phyloP scores from a whole-genome alignment of 2,888 invertebrate genomes.

The Catocala nupta region DNA sequence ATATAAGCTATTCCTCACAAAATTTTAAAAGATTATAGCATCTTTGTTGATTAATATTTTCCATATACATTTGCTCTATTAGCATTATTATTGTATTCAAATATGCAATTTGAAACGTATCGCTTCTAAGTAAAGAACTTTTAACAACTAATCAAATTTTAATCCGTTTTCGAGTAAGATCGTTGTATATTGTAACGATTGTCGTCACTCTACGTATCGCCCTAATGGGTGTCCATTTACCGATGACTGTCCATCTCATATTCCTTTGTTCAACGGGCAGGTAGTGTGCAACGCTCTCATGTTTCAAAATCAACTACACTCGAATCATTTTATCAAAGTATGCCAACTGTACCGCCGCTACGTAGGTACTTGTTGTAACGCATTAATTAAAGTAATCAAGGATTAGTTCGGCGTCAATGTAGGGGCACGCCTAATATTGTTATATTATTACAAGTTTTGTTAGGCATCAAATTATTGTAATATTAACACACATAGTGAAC shows the following conservation, averaged over 20 bases:
- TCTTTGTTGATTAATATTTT: too few species aligned
- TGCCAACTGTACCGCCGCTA: constrained; percentile 8
- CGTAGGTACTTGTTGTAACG: constrained; percentile 20
- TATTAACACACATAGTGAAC: not conserved
- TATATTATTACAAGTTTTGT: not conserved
- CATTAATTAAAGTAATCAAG: constrained; percentile 32
- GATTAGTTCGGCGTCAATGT: constrained; percentile 29
- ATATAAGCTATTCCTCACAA: too few species aligned
- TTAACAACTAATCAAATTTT: not conserved
- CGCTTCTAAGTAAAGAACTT: too few species aligned
- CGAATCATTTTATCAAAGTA: constrained; percentile 37
- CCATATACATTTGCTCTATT: too few species aligned
- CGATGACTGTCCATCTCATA: constrained; percentile 45
- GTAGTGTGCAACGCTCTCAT: constrained; percentile 35
- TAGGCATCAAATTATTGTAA: not conserved
- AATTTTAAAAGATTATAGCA: too few species aligned
- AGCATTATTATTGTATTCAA: too few species aligned
- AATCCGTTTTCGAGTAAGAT: constrained; percentile 3
- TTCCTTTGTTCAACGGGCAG: constrained; percentile 45
- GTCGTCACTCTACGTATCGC: constrained; percentile 23
- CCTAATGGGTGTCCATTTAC: constrained; percentile 45
- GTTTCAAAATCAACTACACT: constrained; percentile 43
- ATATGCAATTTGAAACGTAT: too few species aligned
- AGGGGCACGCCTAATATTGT: constrained; percentile 11
- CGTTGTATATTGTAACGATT: constrained; percentile 15